A percentile compares a stretch with the other conserved stretches of the same genome.
phyloP scores from a whole-genome alignment of 1,140 invertebrate species.

The Oryctes rhinoceros region DNA sequence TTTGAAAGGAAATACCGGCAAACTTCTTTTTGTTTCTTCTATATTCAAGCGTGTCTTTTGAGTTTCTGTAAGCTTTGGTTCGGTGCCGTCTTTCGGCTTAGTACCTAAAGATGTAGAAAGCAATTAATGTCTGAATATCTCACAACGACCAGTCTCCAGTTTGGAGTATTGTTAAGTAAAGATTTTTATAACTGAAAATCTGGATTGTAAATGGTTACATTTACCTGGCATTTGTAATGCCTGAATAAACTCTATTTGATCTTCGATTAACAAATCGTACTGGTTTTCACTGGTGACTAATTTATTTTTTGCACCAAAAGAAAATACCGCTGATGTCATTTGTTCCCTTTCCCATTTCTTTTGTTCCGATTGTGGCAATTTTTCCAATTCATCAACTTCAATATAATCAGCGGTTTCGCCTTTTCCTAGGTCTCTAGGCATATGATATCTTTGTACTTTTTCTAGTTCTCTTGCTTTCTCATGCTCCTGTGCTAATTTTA shows the following conservation, averaged over 20 bases:
- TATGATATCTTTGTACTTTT: slow-evolving; percentile 91
- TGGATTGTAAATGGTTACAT: background rate
- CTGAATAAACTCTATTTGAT: slow-evolving; percentile 98
- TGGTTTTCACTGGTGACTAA: slow-evolving; percentile 76
- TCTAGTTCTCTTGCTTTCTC: slow-evolving; percentile 92
- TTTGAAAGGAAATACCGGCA: slow-evolving; percentile 95
- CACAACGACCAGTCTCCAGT: too few species aligned
- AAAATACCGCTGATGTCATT: slow-evolving; percentile 89
- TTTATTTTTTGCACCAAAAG: slow-evolving; percentile 91
- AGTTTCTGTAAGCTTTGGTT: slow-evolving; percentile 70
- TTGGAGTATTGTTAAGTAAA: too few species aligned
- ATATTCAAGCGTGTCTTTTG: slow-evolving; percentile 85
- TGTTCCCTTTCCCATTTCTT: slow-evolving; percentile 98
- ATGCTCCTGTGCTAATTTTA: slow-evolving; percentile 94
- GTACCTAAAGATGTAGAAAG: slow-evolving; percentile 48
- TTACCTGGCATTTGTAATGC: slow-evolving; percentile 88
- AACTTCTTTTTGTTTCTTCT: slow-evolving; percentile 89
- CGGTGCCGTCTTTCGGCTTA: slow-evolving; percentile 55
- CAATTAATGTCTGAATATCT: too few species aligned
- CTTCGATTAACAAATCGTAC: slow-evolving; percentile 94
- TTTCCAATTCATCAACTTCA: slow-evolving; percentile 89
- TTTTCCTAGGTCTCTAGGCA: slow-evolving; percentile 84
- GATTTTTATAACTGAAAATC: too few species aligned
- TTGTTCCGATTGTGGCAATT: slow-evolving; percentile 91
- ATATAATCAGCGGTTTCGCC: slow-evolving; percentile 77